Percentiles rank a stretch among this genome's conserved stretches.
phyloP scores from a whole-genome alignment of 2,888 invertebrate genomes.

The Brachynemurus nebulosus region DNA sequence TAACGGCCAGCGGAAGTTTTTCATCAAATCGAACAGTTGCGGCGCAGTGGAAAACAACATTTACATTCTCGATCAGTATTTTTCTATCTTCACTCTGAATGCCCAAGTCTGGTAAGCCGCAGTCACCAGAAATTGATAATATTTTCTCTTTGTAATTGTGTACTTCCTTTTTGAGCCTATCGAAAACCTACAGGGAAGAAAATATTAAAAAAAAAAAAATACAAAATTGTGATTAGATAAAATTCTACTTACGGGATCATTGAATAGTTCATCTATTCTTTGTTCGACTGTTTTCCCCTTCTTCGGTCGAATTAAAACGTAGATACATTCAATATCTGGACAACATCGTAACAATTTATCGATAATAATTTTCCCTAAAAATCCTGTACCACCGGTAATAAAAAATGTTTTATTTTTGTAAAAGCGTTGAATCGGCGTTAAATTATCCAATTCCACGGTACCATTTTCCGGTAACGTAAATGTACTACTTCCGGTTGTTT shows the following conservation, averaged over 20 bases:
- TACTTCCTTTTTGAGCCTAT: constrained; percentile 35
- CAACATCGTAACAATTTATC: background rate
- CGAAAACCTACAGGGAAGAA: constrained; percentile 35
- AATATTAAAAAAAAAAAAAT: background rate
- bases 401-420: background rate
- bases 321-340: background rate
- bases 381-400: background rate
- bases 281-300: background rate
- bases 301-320: background rate
- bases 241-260: background rate
- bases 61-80: constrained; percentile 35
- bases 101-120: constrained; percentile 42
- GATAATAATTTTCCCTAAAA: background rate
- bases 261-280: background rate
- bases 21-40: constrained; percentile 57
- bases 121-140: constrained; percentile 40
- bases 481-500: background rate
- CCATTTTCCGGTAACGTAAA: background rate
- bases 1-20: constrained; percentile 52
- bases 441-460: background rate
- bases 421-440: background rate
- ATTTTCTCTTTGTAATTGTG: constrained; percentile 48
- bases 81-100: constrained; percentile 40
- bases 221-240: too few relatives aligned
- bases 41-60: constrained; percentile 40